phyloP scores from a whole-genome alignment of 2,888 invertebrate genomes.

The Torymus tubicola region DNA sequence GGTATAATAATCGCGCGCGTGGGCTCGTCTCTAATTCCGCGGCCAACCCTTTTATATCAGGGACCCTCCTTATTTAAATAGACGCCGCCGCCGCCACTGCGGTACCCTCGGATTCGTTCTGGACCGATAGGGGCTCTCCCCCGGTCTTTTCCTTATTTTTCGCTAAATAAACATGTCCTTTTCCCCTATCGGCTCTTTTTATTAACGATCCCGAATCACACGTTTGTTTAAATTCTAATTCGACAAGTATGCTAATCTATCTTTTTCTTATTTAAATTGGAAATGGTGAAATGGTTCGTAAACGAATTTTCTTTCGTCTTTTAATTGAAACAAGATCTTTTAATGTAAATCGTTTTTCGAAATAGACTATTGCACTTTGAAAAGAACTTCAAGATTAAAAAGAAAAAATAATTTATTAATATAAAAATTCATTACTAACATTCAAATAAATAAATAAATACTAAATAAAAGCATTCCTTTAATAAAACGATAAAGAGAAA shows the following conservation, averaged over 20 bases:
- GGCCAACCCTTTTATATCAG: conserved; percentile 70
- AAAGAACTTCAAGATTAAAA: too few relatives aligned
- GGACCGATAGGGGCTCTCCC: conserved; percentile 43
- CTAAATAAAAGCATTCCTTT: too few relatives aligned
- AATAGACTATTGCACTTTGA: too few relatives aligned
- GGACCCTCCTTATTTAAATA: conserved; percentile 71
- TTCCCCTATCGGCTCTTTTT: conserved; percentile 18
- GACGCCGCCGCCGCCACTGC: conserved; percentile 55
- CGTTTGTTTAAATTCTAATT: neutral
- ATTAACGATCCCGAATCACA: neutral
- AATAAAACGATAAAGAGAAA: too few relatives aligned
- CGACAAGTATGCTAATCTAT: neutral
- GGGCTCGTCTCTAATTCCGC: conserved; percentile 71
- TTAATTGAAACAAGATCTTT: too few relatives aligned
- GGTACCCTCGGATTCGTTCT: conserved; percentile 17
- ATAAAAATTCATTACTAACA: too few relatives aligned
- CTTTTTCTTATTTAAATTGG: neutral
- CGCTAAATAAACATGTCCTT: conserved; percentile 53
- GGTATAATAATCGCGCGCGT: conserved; percentile 67
- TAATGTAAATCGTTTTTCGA: too few relatives aligned
- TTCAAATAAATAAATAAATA: too few relatives aligned
- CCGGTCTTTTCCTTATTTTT: conserved; percentile 54
- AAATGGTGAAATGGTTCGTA: neutral
- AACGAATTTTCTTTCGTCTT: too few relatives aligned
- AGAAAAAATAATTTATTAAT: too few relatives aligned